phyloP scores from a whole-genome alignment of 1,140 invertebrate genomes.

The Saccostrea cuccullata region DNA sequence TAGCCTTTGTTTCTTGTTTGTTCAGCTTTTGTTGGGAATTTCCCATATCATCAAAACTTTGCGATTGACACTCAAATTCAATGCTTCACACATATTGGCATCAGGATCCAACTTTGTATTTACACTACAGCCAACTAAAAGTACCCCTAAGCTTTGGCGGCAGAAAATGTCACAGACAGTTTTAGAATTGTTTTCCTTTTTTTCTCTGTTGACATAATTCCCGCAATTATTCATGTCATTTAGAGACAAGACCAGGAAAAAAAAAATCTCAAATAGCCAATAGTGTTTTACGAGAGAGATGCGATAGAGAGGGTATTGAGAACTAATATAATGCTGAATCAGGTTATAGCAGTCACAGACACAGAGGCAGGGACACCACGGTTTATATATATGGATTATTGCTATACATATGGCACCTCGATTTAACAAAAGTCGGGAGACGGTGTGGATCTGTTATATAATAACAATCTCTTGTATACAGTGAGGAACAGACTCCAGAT shows the following conservation, averaged over 20 bases:
- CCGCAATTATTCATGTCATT: conserved; percentile 15
- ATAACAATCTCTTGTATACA: not conserved
- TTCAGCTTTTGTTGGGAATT: conserved; percentile 12
- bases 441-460: not conserved
- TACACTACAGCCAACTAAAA: not conserved
- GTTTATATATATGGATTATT: conserved; percentile 3
- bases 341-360: not conserved
- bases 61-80: not conserved
- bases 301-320: not conserved
- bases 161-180: conserved; percentile 7
- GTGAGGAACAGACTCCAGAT: not conserved
- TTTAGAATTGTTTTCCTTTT: not conserved
- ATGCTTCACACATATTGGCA: not conserved
- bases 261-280: not conserved
- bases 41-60: not conserved
- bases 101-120: not conserved
- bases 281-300: conserved; percentile 9
- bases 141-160: not conserved
- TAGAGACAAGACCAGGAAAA: conserved; percentile 18
- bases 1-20: not conserved
- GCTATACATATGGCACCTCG: not conserved
- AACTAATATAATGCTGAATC: not conserved
- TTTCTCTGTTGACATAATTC: conserved; percentile 15
- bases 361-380: not conserved
- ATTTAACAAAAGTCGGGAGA: not conserved